Evolutionary conservation across 2,888 invertebrate genomes (phyloP), one percentile per base, ranked within the genome.

Genomic region (Zeuzera pyrina): DNA sequence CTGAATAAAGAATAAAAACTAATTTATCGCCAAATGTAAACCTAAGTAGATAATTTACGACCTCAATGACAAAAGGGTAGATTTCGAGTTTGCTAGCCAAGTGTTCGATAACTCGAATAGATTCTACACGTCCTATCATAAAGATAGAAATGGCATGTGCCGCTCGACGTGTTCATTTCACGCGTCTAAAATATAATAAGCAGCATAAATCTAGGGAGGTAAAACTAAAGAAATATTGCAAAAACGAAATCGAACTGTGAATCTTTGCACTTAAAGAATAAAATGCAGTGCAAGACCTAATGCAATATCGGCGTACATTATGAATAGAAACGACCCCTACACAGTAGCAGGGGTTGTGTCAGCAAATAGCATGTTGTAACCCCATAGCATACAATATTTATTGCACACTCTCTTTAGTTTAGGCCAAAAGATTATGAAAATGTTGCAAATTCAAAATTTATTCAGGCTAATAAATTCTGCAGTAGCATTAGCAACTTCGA

Each of bases 151-250:
- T 77, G 56, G 67, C 60, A 58, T 67, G 62, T 57, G 51, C 57
- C 56, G 56, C 57, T 39, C 51, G 49, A 52, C 59, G 50, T 62
- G 67, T 62, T 72, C 67, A 72, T 72, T 77, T 73, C 73, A 69
- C 69, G 74, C 70, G 68, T 65, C 64, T 70, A 72, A 74, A 77
- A 77, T 72, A 67, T 76, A 73, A 77, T 77, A 77, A 77, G 72
- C 62, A 63, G 64, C 61, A 73, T 76, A 77, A 77, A 78, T 79
- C 67, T 63, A 59, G 56, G 57, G 65, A 53, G 52, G 45, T 49
- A 49, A 50, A 50, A 44, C 40, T 43, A 39, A n/a, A n/a, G 28
- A 28, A 15, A 13, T 4, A 2, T 10, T 8, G 12, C 8, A 12
- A 6, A 15, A 1, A n/a, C 28, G 28, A 28, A 15, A 15, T 10